Conservation (phyloP, 1,140 invertebrate genomes). For the Microplitis demolitor region DNA sequence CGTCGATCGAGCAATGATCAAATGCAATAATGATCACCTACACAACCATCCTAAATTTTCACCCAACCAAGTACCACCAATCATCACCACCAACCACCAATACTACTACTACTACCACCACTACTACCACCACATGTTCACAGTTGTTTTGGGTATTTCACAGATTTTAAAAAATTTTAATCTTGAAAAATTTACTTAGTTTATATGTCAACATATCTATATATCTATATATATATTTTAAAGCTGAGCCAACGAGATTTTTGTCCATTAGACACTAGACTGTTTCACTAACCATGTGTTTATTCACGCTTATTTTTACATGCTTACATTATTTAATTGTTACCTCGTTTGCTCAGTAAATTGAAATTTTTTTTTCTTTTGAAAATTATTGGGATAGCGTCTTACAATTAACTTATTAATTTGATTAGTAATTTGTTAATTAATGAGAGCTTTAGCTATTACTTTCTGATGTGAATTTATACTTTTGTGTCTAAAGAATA, state of each 20-base stretch:
- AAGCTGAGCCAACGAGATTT: background rate
- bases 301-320: background rate
- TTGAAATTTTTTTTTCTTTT: no score
- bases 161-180: conserved; percentile 59
- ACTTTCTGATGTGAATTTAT: no score
- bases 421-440: no score
- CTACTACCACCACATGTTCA: conserved; percentile 61
- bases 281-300: no score
- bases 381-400: no score
- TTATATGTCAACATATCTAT: no score
- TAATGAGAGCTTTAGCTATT: no score
- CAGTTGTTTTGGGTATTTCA: conserved; percentile 60
- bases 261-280: background rate
- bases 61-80: conserved; percentile 54
- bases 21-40: conserved; percentile 60
- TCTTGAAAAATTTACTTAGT: conserved; percentile 41
- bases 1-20: conserved; percentile 59
- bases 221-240: conserved; percentile 38
- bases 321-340: no score
- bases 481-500: background rate
- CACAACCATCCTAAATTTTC: conserved; percentile 53
- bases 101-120: conserved; percentile 45
- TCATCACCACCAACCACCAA: conserved; percentile 39
- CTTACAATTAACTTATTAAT: no score
- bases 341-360: no score